Evolutionary conservation across 2,797 vertebrate species (phyloP).

Genomic region (Rhinogobio ventralis): DNA sequence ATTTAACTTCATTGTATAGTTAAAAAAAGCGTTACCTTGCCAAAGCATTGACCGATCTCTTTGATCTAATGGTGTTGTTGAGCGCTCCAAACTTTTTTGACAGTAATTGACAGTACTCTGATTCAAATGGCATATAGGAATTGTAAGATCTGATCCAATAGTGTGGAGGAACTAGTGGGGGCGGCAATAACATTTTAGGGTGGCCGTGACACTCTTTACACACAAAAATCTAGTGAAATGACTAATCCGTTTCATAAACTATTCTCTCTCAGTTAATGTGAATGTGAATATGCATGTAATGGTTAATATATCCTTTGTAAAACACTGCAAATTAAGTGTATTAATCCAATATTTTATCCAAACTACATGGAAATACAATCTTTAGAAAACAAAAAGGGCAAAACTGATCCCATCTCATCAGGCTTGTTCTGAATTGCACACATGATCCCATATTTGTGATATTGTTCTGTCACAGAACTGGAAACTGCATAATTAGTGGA

Average conservation of each 20-base stretch:
- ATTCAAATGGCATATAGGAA: no score
- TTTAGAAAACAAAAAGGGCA: neutral
- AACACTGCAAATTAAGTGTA: neutral
- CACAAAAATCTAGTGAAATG: no score
- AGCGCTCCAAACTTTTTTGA: no score
- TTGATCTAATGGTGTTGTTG: no score
- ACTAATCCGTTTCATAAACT: neutral
- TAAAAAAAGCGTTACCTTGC: no score
- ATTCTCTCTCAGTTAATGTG: neutral
- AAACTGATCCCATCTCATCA: neutral
- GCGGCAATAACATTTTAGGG: no score
- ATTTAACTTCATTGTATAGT: no score
- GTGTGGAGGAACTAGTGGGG: no score
- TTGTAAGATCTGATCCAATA: no score
- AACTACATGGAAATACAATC: slow-evolving; percentile 18
- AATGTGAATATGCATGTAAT: neutral
- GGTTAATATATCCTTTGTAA: neutral
- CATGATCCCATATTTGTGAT: slow-evolving; percentile 13
- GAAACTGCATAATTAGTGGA: slow-evolving; percentile 31
- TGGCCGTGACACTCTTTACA: no score
- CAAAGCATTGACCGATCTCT: no score
- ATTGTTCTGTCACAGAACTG: slow-evolving; percentile 40
- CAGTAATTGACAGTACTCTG: no score
- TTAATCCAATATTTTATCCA: neutral
- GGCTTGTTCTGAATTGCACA: neutral